Evolutionary conservation across 2,797 vertebrate genomes (phyloP), one percentile per base, ranked within the genome.

Genomic region (Halcyon badia): DNA sequence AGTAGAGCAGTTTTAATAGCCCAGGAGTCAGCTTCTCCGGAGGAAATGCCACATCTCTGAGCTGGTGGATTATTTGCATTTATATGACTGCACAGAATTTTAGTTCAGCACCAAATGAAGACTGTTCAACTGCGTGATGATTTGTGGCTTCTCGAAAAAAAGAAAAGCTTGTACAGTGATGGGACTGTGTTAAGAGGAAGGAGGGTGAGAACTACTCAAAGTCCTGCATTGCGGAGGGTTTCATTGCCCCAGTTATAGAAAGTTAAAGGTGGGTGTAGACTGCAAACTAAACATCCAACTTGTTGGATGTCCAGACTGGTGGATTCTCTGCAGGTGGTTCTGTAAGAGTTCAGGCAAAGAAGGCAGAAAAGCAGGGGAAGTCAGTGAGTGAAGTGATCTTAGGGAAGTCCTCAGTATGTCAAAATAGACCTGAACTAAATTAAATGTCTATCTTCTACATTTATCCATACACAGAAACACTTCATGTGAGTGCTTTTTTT

Each of bases 1-100:
- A 95, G 85, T 68, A 82, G 85, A 90, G 35, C 51, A 89, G 22
- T 91, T 94, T 70, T 92, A 97, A 91, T 93, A 87, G 39, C 22
- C 31, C 70, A 82, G 35, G 79, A 91, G 89, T 94, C 66, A 70
- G 20, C 79, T 84, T 58, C 79, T 90, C 19, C 17, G 64, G 83
- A 95, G 96, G 95, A 96, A 97, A 93, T 97, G 89, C 93, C 94
- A 58, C 73, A 14, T 79, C 77, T 90, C 42, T 97, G 96, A 96
- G 94, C 64, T 37, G 6, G 89, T 1, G 0, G 62, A 9, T 94
- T 94, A 66, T 60, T 93, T 95, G 58, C 62, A 12, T 89, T 90
- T 90, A 8, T 76, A 11, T 44, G 66, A 79, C 64, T 51, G 28
- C 19, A 41, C 35, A 72, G 44, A 96, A 77, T 62, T 48, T 70